phyloP scores from a whole-genome alignment of 1,140 invertebrate species.

The Drosophila auraria region DNA sequence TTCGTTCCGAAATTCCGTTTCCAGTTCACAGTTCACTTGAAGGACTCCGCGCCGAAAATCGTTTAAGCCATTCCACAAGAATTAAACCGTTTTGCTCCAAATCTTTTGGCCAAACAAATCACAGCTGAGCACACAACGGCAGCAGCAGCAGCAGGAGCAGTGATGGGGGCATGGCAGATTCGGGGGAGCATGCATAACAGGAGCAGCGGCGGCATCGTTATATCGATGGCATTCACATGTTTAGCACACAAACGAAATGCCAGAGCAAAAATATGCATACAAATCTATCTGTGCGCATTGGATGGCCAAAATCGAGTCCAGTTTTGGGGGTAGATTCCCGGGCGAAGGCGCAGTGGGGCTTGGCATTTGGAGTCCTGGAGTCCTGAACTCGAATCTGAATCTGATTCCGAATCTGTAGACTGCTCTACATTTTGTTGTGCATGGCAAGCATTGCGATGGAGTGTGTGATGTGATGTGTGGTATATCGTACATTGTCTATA shows the following conservation, averaged over 20 bases:
- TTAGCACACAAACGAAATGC: constrained; percentile 81
- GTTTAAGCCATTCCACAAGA: constrained; percentile 47
- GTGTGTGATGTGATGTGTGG: constrained; percentile 44
- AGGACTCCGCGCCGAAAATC: constrained; percentile 24
- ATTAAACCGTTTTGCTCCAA: constrained; percentile 53
- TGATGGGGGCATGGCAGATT: neutral
- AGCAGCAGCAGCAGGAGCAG: neutral
- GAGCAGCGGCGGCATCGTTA: constrained; percentile 70
- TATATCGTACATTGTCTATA: constrained; percentile 70
- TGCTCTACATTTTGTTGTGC: constrained; percentile 81
- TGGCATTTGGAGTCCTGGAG: constrained; percentile 26
- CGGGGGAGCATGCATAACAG: constrained; percentile 52
- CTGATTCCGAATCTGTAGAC: constrained; percentile 58
- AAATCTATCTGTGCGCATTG: constrained; percentile 75
- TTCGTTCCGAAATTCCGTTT: constrained; percentile 19
- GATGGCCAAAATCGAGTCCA: constrained; percentile 62
- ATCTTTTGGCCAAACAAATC: constrained; percentile 68
- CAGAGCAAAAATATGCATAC: constrained; percentile 81
- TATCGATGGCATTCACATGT: constrained; percentile 80
- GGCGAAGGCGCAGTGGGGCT: neutral
- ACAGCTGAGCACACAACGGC: constrained; percentile 55
- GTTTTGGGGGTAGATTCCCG: constrained; percentile 19
- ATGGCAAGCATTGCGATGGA: constrained; percentile 67
- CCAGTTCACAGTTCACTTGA: constrained; percentile 18
- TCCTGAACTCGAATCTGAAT: constrained; percentile 70